Base-by-base conservation (phyloP, 2,797 vertebrate genomes). In the Mus spretus region DNA sequence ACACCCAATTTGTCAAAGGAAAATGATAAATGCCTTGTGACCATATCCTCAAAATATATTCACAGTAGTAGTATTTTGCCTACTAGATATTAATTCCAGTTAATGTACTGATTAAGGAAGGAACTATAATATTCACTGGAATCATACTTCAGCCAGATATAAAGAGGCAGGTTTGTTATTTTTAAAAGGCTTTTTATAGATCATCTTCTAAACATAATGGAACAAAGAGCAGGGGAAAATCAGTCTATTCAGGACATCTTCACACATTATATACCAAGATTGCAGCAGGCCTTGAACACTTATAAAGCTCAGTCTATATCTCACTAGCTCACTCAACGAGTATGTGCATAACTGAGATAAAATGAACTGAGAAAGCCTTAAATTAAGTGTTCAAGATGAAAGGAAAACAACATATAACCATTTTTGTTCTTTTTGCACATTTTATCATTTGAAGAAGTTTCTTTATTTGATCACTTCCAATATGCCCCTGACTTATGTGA, bases 101-200 rank as follows among this genome's bases (percentile, higher is more conserved):
- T 61, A 70, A 50, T 3, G 17, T 14, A 37, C 47, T 37, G 63
- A 79, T 78, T 86, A 90, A 40, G 72, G 77, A 89, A 91, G 44
- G 19, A 67, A 63, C 55, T 13, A 72, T 79, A 84, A 59, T 34
- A 50, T 53, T 86, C 55, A 82, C 47, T 47, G 28, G 40, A 50
- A 82, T 81, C 78, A 80, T 63, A 61, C 74, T 80, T 80, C 12
- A 57, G 63, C 4, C 89, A 74, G 26, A 77, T 31, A 44, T 55
- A 91, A 24, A 40, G 55, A 88, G 59, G 82, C 17, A 40, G 77
- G 13, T n/a, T 82, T 26, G 2, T 50, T 85, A 74, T 78, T 95
- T 92, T 88, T 67, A 95, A 90, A 10, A 82, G 59, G 26, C 59
- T 95, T 95, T 84, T 91, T 77, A 75, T 81, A 91, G 31, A 47